Evolutionary conservation across 2,113 vertebrate genomes (phyloP), one percentile per base, ranked within the genome.

Genomic region (Mirounga angustirostris): DNA sequence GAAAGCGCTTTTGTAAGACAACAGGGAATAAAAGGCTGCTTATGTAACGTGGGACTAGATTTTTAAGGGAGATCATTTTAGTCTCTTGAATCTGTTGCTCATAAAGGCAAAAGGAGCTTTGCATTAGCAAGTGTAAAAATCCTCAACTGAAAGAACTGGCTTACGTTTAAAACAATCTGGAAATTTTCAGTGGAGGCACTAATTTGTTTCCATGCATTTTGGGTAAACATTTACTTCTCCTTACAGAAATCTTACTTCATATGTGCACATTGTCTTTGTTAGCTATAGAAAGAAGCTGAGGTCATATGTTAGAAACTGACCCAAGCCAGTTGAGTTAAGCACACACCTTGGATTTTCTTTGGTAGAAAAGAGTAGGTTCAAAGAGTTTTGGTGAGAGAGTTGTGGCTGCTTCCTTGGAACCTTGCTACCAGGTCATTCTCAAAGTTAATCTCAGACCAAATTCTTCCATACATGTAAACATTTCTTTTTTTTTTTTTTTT

Each of bases 211-310:
- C 46, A 79, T 46, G 40, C 61, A 61, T 46, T 94, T 88, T 97
- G 73, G 24, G 21, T 93, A 95, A 97, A 95, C 82, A 97, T 91
- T 97, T 91, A 96, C 91, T 96, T 95, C 54, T 93, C 54, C 33
- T 78, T 85, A 65, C 46, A 95, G 85, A 95, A 92, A 88, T 1
- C 59, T 86, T 59, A 81, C 59, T 93, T 94, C 61, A 36, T 71
- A 63, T 74, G 93, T 91, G 40, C 58, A 86, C 46, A 74, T 94
- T 93, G 26, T 79, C 59, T 95, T 89, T 12, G 36, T 79, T 86
- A 76, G 58, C 91, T 93, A 81, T 14, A 95, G 46, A 13, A 93
- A 94, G 71, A 81, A 30, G 40, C 9, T 79, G n/a, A 97, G n/a
- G 43, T 50, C 89, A 40, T n/a, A 10, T 71, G n/a, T 96, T 81